Base-by-base conservation (phyloP, 2,113 vertebrate species). In the Stigmatopora argus region DNA sequence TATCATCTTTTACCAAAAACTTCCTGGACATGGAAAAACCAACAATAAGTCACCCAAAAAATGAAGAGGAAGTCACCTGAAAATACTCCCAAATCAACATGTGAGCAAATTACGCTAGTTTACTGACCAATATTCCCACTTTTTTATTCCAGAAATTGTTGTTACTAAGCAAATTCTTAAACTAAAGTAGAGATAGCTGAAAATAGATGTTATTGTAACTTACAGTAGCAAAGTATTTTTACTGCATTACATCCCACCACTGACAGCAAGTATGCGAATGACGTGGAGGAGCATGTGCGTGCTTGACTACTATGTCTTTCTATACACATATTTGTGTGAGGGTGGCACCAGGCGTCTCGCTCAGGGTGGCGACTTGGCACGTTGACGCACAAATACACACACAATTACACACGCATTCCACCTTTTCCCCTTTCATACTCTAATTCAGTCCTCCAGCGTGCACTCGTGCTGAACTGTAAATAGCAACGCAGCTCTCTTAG, bases 361-460 rank as follows among this genome's bases (percentile, higher is more conserved):
- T 81, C 73, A 70, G 82, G 85, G 85, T 85, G 85, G 83, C 78
- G 83, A 82, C 71, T 85, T 89, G 85, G 85, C 85, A 80, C 68
- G 60, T 64, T 10, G 67, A 81, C 72, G 76, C 79, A 78, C 78
- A 80, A 79, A 85, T 84, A 52, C 49, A 52, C 7, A 52, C 45
- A 31, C 26, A 31, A 31, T 31, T 41, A 14, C 15, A 23, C n/a
- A 61, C 38, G 8, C 59, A 61, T 45, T 61, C 59, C 38, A 23
- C 59, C 12, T 61, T 61, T 45, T 61, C 19, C 38, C 41, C n/a
- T 45, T 61, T 23, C 41, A 45, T 18, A 26, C 61, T 63, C 26
- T 21, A 15, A 21, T 65, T 19, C 34, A 17, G 45, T 48, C 23
- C 13, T 49, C 8, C 31, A 34, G 10, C 41, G 7, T 45, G 59